phyloP scores from a whole-genome alignment of 1,140 invertebrate genomes.

The Ceratitis capitata region DNA sequence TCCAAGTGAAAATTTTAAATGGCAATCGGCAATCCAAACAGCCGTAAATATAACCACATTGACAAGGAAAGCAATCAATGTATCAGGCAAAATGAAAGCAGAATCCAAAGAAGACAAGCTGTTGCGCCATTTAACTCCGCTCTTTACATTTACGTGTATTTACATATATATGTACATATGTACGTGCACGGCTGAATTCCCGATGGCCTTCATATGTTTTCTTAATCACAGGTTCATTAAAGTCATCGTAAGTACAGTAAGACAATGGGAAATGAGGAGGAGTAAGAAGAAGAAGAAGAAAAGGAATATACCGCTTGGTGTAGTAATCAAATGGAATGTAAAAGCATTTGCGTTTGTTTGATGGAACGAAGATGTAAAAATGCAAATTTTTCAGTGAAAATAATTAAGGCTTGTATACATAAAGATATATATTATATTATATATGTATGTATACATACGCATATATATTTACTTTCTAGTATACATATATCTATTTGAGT shows the following conservation, averaged over 20 bases:
- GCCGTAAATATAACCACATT: no score
- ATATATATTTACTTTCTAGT: not conserved
- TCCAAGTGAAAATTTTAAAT: not conserved
- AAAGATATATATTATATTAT: not conserved
- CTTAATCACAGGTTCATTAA: not conserved
- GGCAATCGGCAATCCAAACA: not conserved
- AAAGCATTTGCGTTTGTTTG: not conserved
- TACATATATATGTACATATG: no score
- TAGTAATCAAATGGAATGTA: not conserved
- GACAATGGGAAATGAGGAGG: no score
- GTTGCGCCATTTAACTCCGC: not conserved
- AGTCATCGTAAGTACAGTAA: not conserved
- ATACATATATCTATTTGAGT: not conserved
- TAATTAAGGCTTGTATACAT: not conserved
- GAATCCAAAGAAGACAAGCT: not conserved
- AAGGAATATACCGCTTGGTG: no score
- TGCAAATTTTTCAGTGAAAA: slow-evolving; percentile 18
- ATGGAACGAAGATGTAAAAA: slow-evolving; percentile 1
- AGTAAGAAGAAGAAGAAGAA: no score
- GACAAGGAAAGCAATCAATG: not conserved
- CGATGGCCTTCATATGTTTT: not conserved
- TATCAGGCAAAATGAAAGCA: not conserved
- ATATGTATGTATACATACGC: not conserved
- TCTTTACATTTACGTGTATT: no score
- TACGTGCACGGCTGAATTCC: not conserved